A percentile compares a stretch with the other conserved stretches of the same genome.
Conservation (phyloP, 2,113 vertebrate species). For the Ranitomeya variabilis region DNA sequence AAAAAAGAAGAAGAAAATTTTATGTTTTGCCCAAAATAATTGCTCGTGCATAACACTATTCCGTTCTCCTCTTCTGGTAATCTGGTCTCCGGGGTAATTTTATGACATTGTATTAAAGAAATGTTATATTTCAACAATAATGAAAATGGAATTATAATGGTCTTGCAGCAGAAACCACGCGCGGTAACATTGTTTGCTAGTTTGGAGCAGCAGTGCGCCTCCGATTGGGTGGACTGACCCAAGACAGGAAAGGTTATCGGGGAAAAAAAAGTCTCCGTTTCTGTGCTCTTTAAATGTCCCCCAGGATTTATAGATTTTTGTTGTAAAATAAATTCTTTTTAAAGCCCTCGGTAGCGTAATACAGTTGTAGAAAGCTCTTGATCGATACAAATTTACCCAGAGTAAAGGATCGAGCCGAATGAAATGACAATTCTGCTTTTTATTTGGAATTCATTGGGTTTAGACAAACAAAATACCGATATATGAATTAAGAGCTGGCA, state of each 20-base stretch:
- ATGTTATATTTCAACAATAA: conserved; percentile 11
- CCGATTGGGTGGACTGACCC: not conserved
- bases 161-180: too few relatives aligned
- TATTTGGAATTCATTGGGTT: conserved; percentile 63
- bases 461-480: conserved; percentile 70
- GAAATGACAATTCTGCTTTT: conserved; percentile 63
- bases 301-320: conserved; percentile 48
- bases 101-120: conserved; percentile 10
- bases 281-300: conserved; percentile 26
- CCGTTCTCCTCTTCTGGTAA: not conserved
- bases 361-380: conserved; percentile 46
- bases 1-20: not conserved
- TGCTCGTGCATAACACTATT: not conserved
- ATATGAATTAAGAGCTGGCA: conserved; percentile 64
- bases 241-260: not conserved
- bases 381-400: conserved; percentile 63
- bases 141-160: not conserved
- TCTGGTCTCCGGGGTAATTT: not conserved
- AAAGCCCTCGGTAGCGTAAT: conserved; percentile 57
- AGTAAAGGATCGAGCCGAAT: conserved; percentile 60
- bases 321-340: conserved; percentile 44
- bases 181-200: not conserved
- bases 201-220: not conserved
- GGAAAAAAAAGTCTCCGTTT: conserved; percentile 11
- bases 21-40: not conserved